Conservation (phyloP, 2,888 invertebrate genomes). For the Junonia oenone region DNA sequence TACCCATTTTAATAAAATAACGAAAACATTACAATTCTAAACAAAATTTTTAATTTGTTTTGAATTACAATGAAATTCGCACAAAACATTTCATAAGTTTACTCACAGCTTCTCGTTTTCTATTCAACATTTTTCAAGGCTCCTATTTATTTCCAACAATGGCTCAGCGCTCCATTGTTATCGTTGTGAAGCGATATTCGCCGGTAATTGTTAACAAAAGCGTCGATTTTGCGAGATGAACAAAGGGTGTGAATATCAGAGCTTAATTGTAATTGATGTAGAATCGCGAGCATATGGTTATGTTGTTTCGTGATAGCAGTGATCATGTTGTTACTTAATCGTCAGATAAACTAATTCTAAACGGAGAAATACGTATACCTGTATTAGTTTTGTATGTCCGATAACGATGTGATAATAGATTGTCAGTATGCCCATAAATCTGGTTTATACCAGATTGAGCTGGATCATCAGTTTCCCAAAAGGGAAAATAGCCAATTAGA, state of each 20-base stretch:
- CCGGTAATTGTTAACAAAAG: background rate
- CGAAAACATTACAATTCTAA: background rate
- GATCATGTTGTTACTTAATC: background rate
- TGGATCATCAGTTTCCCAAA: too few relatives aligned
- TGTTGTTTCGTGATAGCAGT: background rate
- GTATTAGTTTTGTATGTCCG: too few relatives aligned
- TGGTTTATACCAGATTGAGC: too few relatives aligned
- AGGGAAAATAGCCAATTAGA: too few relatives aligned
- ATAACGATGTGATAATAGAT: too few relatives aligned
- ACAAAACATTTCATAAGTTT: background rate
- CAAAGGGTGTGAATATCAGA: background rate
- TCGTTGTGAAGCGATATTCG: constrained; percentile 4
- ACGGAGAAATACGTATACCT: too few relatives aligned
- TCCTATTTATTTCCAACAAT: constrained; percentile 6
- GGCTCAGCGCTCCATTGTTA: background rate
- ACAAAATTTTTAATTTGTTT: background rate
- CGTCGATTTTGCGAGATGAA: background rate
- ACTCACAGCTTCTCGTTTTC: background rate
- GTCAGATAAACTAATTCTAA: too few relatives aligned
- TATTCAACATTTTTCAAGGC: constrained; percentile 10
- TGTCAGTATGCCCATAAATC: too few relatives aligned
- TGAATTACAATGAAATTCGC: background rate
- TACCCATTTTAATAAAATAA: too few relatives aligned
- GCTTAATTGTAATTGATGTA: background rate
- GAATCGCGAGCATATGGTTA: background rate